Base-by-base conservation (phyloP, 2,888 invertebrate genomes). In the Drosophila macrospina region DNA sequence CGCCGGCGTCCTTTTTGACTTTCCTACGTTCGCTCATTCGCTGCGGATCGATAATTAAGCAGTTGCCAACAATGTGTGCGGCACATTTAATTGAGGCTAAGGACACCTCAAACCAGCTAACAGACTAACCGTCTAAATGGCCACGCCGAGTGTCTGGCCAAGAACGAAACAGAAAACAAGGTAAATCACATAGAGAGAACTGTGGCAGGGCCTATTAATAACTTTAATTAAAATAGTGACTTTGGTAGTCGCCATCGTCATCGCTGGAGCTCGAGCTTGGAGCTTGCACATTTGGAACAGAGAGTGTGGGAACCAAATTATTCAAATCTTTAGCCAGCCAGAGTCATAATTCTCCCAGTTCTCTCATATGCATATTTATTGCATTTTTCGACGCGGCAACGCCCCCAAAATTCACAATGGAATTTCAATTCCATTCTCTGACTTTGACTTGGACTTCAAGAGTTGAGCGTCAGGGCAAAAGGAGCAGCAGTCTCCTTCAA, bases 301-400 rank as follows among this genome's bases (percentile, higher is more conserved):
- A 86, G 87, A 86, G 87, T 90, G 90, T 90, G 90, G 91, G 91
- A 91, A 90, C 90, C 81, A 78, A 89, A 88, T 89, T 90, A 90
- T 90, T 91, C 88, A 91, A 90, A 90, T 90, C 86, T 78, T 30
- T 44, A 36, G 50, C 34, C 60, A 61, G 41, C 60, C 50, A 54
- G 60, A 64, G 59, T 63, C 71, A 75, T 75, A 78, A 75, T 69
- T 76, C 79, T 72, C 62, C 51, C 52, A 67, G 64, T 80, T 79
- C 86, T 80, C 90, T 91, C 88, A 90, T 90, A 90, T 91, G 90
- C 90, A 90, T 90, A 90, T 90, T 90, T 90, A 90, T 90, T 90
- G 91, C 91, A 90, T 90, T 91, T 90, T 89, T 90, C 87, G 88
- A 88, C 88, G 80, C 86, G 90, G 91, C 78, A 86, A 90, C 90